Conservation (phyloP, 2,113 vertebrate species). For the Ciconia maguari region DNA sequence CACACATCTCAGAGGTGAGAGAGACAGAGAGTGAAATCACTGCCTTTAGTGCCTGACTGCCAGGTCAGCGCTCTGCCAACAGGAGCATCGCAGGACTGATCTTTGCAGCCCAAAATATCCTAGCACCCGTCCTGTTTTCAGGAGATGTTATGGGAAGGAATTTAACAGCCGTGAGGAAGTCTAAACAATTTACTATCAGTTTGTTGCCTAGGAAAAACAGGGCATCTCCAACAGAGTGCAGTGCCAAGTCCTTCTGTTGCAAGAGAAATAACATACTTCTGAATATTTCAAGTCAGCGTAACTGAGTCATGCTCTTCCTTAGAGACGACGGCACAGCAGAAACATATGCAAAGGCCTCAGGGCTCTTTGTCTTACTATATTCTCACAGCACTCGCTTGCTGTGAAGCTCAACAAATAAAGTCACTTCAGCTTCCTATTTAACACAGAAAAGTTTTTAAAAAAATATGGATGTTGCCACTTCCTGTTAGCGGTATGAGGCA, state of each 20-base stretch:
- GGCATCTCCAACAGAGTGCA: slow-evolving; percentile 11
- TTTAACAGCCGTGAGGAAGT: not conserved
- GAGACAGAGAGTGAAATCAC: not conserved
- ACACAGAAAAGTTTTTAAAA: not conserved
- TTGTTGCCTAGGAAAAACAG: slow-evolving; percentile 17
- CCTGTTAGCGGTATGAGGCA: rapidly evolving
- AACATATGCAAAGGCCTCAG: not conserved
- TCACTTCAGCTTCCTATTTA: slow-evolving; percentile 11
- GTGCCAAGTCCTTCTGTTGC: slow-evolving; percentile 28
- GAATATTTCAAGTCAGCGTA: not conserved
- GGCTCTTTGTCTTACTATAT: slow-evolving; percentile 23
- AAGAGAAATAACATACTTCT: not conserved
- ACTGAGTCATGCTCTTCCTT: slow-evolving; percentile 27
- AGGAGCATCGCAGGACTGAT: not conserved
- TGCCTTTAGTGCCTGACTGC: not conserved
- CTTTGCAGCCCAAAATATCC: not conserved
- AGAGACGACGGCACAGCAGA: not conserved
- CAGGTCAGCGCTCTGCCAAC: not conserved
- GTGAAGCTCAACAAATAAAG: slow-evolving; percentile 11
- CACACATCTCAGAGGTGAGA: slow-evolving; percentile 11
- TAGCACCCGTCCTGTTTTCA: not conserved
- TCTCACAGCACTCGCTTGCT: not conserved
- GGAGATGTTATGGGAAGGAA: not conserved
- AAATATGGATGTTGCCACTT: not conserved
- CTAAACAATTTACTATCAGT: not conserved